Base-by-base conservation (phyloP, 2,797 vertebrate genomes). In the Sebastes nivosus region DNA sequence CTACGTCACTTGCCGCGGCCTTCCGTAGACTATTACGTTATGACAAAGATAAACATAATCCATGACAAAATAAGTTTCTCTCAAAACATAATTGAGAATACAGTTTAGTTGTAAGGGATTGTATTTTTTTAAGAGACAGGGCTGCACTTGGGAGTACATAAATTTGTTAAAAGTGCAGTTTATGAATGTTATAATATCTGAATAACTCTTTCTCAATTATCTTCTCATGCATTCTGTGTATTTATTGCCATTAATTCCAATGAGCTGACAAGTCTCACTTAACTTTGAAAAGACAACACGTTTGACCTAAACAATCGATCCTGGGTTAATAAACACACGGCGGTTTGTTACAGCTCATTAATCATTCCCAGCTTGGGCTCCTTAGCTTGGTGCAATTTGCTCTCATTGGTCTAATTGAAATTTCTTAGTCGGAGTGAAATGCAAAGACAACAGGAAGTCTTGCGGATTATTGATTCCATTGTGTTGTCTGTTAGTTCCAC, bases 291-390 rank as follows among this genome's bases (percentile, higher is more conserved):
- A 75, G 61, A 81, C 72, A 80, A 78, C 57, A 52, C 24, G 55
- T 84, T 81, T 79, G 73, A 83, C 79, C 67, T 12, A 16, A 80
- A 72, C 58, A 85, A 76, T 86, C 63, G 22, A 88, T 84, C 72
- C n/a, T 27, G 60, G 64, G 72, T 88, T 88, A 80, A 90, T 79
- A 80, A 83, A 83, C 63, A 80, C 64, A 64, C 57, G 36, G 36
- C 63, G 58, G 65, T 74, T 82, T 80, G 77, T 78, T 77, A 63
- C 83, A 69, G 61, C 80, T 87, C 76, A 87, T 90, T 79, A 80
- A 81, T 88, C 67, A 82, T 58, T 70, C 75, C 80, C 64, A 75
- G 67, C 50, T 65, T 52, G 34, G 57, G 36, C 72, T 75, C 42
- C 55, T 80, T 67, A 16, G 29, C 67, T 72, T 30, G 34, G 24